These are phyloP conservation scores for Halocaridina rubra DNA, from an alignment of 2,888 invertebrate species.

Conservation along the genomic window DNA sequence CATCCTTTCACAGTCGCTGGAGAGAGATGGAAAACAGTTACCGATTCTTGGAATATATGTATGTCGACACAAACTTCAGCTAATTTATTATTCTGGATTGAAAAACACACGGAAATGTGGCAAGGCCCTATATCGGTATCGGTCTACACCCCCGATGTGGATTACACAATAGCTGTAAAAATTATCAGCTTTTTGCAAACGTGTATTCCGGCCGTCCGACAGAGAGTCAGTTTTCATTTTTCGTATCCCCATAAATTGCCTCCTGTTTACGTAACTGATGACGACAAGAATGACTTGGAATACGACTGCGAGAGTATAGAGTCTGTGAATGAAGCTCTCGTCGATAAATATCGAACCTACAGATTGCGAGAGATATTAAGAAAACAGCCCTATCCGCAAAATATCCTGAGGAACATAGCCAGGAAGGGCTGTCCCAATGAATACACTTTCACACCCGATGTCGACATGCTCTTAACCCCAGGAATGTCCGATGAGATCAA, in stretches of 20 bases:
- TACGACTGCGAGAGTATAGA: constrained; percentile 23
- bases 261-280: constrained; percentile 34
- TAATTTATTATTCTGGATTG: constrained; percentile 63
- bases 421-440: constrained; percentile 63
- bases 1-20: constrained; percentile 28
- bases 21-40: constrained; percentile 1
- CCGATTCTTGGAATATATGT: constrained; percentile 25
- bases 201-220: constrained; percentile 64
- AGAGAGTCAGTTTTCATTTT: constrained; percentile 65
- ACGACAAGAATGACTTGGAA: not conserved
- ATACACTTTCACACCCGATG: constrained; percentile 65
- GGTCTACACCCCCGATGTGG: constrained; percentile 65
- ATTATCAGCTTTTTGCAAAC: constrained; percentile 64
- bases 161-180: constrained; percentile 64
- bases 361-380: not conserved
- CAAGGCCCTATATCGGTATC: constrained; percentile 65
- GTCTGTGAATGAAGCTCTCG: constrained; percentile 24
- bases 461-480: constrained; percentile 65
- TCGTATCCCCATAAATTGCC: constrained; percentile 64
- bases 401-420: constrained; percentile 65
- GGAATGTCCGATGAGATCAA: constrained; percentile 28
- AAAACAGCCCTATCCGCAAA: constrained; percentile 64
- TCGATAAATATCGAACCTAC: not conserved
- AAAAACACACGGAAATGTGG: constrained; percentile 61
- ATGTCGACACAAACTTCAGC: constrained; percentile 65